Conservation (phyloP, 2,797 vertebrate genomes). For the Clarias pachynema region DNA sequence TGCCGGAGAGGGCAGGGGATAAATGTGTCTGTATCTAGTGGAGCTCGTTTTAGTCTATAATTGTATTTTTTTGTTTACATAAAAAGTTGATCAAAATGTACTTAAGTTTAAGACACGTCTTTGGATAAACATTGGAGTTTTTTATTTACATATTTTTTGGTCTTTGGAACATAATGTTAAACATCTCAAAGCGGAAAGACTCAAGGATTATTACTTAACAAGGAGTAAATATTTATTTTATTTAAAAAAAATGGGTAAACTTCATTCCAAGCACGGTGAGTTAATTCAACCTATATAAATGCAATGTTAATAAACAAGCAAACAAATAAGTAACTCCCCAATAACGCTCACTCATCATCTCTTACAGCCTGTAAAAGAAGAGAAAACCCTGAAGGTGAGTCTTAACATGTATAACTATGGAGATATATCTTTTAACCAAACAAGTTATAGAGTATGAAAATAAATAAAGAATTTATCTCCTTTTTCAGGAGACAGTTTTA, state of each 20-base stretch:
- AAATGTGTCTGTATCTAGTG: too few relatives aligned
- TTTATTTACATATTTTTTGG: not conserved
- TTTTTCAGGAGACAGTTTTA: slow-evolving; percentile 81
- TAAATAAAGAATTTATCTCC: not conserved
- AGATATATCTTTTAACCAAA: too few relatives aligned
- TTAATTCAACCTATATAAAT: not conserved
- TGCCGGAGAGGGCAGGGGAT: not conserved
- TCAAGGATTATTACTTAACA: not conserved
- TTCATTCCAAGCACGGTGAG: slow-evolving; percentile 84
- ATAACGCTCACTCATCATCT: not conserved
- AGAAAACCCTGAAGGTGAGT: slow-evolving; percentile 86
- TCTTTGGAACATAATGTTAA: slow-evolving; percentile 69
- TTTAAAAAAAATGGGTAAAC: slow-evolving; percentile 76
- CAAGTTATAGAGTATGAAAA: not conserved
- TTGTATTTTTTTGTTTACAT: not conserved
- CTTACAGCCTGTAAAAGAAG: slow-evolving; percentile 76
- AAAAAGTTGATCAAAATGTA: not conserved
- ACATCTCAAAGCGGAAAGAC: slow-evolving; percentile 4
- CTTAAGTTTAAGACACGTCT: not conserved
- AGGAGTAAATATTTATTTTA: not conserved
- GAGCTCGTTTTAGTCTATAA: not conserved
- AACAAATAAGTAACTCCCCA: not conserved
- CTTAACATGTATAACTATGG: not conserved
- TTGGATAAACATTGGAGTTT: slow-evolving; percentile 3
- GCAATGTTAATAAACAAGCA: not conserved